phyloP scores from a whole-genome alignment of 2,888 invertebrate species.

The Ctenicera cuprea region DNA sequence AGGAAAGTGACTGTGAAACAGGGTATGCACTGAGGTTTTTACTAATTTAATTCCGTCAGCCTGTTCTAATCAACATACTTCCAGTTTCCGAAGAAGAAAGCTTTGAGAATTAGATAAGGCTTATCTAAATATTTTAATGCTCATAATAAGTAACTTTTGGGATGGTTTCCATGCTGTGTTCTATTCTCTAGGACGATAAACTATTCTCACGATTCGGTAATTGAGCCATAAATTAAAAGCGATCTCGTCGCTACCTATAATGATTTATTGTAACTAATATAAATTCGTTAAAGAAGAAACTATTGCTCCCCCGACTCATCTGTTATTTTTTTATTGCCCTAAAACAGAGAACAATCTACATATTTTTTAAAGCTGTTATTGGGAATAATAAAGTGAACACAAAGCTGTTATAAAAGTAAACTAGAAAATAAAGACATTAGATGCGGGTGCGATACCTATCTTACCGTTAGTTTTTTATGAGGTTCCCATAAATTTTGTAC shows the following conservation, averaged over 20 bases:
- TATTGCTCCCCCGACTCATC: conserved; percentile 21
- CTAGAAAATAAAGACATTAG: conserved; percentile 49
- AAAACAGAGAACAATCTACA: not conserved
- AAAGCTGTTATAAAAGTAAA: conserved; percentile 36
- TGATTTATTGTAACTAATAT: conserved; percentile 58
- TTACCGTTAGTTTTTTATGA: conserved; percentile 65
- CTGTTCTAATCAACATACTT: not conserved
- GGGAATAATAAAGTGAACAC: conserved; percentile 32
- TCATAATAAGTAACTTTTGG: conserved; percentile 37
- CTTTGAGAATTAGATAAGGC: conserved; percentile 2
- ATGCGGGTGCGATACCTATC: conserved; percentile 50
- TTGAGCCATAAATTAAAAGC: conserved; percentile 59
- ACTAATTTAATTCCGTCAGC: not conserved
- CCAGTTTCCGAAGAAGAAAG: not conserved
- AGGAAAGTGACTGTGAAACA: not conserved
- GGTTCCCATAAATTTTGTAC: conserved; percentile 66
- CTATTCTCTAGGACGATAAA: conserved; percentile 53
- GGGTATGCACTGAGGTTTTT: not conserved
- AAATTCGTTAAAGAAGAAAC: conserved; percentile 54
- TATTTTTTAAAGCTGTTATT: not conserved
- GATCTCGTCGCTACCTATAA: conserved; percentile 56
- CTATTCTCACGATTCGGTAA: conserved; percentile 61
- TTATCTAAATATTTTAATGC: conserved; percentile 42
- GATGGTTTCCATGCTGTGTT: conserved; percentile 43
- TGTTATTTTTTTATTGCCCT: conserved; percentile 7